These are phyloP conservation scores for Noturus placidus DNA, from an alignment of 2,113 vertebrate species.

Conservation along the genomic window DNA sequence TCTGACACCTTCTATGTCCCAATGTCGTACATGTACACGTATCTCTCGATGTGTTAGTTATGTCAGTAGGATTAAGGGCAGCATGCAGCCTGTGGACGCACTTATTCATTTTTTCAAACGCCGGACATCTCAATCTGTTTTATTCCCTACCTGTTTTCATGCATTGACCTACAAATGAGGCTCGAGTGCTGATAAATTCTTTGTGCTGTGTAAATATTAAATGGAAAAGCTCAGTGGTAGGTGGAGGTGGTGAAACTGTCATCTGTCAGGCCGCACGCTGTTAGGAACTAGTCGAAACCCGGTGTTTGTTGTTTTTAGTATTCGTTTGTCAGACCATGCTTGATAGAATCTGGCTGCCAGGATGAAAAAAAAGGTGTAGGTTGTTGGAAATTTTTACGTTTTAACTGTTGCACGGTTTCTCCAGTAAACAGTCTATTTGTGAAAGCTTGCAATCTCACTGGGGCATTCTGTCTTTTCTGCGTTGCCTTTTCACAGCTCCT, in stretches of 20 bases:
- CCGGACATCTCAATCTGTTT: conserved; percentile 5
- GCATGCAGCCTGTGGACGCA: not conserved
- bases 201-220: not conserved
- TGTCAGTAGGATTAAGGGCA: not conserved
- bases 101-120: conserved; percentile 27
- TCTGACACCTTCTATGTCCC: conserved; percentile 25
- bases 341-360: not conserved
- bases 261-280: not conserved
- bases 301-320: not conserved
- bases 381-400: not conserved
- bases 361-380: not conserved
- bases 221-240: not conserved
- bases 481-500: not conserved
- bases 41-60: not conserved
- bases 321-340: not conserved
- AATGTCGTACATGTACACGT: not conserved
- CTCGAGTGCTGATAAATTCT: not conserved
- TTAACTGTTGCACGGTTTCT: not conserved
- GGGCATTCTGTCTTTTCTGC: not conserved
- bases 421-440: not conserved
- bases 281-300: conserved; percentile 4
- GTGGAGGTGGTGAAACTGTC: not conserved
- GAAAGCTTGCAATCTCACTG: not conserved
- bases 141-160: not conserved
- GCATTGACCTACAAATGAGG: conserved; percentile 25